Percentiles rank a stretch among this genome's conserved stretches.
These are phyloP conservation scores for Sycophila sp. DNA, from an alignment of 1,140 invertebrate species.

Conservation along the genomic window DNA sequence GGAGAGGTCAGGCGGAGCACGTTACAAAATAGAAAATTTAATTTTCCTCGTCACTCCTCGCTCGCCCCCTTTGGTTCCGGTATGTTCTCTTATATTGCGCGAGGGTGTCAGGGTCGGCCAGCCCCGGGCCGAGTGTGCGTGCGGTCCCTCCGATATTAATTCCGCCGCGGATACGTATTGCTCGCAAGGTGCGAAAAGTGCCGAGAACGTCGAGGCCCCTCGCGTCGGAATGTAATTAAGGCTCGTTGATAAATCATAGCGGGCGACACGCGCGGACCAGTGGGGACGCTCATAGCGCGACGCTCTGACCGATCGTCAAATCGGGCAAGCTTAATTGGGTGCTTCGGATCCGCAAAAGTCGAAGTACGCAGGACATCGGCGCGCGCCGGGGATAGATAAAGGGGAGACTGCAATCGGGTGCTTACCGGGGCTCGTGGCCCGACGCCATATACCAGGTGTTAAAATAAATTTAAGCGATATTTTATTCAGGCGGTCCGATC, in stretches of 20 bases:
- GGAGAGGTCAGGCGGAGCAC: slow-evolving; percentile 45
- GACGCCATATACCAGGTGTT: slow-evolving; percentile 62
- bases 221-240: slow-evolving; percentile 28
- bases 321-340: neutral
- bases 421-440: slow-evolving; percentile 48
- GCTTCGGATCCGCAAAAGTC: neutral
- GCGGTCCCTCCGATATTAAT: slow-evolving; percentile 29
- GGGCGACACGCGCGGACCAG: neutral
- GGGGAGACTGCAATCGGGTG: slow-evolving; percentile 38
- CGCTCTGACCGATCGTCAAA: neutral
- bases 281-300: no score
- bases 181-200: slow-evolving; percentile 25
- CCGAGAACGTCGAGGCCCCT: slow-evolving; percentile 8
- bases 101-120: slow-evolving; percentile 35
- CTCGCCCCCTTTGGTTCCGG: slow-evolving; percentile 18
- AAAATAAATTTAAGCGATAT: slow-evolving; percentile 66
- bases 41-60: slow-evolving; percentile 48
- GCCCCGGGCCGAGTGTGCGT: neutral
- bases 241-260: slow-evolving; percentile 29
- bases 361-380: neutral
- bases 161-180: slow-evolving; percentile 25
- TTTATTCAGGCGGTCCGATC: slow-evolving; percentile 66
- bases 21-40: slow-evolving; percentile 60
- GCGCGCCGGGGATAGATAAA: neutral
- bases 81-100: slow-evolving; percentile 44